Percentiles rank a stretch among this genome's conserved stretches.
These are phyloP conservation scores for Brachirus orientalis DNA, from an alignment of 2,113 vertebrate genomes.

Conservation along the genomic window DNA sequence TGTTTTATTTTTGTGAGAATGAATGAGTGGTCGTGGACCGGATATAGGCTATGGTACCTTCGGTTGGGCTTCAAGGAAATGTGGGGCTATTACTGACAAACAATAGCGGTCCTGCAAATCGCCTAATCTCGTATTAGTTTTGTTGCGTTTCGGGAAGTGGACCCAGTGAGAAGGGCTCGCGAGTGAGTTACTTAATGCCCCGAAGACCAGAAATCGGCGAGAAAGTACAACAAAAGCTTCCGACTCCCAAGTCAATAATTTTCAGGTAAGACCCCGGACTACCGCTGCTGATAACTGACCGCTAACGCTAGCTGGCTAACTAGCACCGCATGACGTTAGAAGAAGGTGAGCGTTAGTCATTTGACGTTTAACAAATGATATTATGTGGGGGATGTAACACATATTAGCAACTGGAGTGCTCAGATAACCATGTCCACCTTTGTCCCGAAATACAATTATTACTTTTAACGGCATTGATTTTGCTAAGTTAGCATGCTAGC, in stretches of 20 bases:
- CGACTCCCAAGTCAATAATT: constrained; percentile 17
- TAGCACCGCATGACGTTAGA: constrained; percentile 49
- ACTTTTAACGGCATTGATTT: not conserved
- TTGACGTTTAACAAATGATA: not conserved
- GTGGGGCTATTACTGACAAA: constrained; percentile 69
- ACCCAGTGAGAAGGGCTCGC: not conserved
- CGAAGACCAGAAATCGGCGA: not conserved
- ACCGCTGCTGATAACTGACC: constrained; percentile 10
- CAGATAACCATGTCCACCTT: accelerated
- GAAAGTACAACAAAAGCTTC: not conserved
- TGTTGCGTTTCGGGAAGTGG: constrained; percentile 21
- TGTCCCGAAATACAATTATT: accelerated
- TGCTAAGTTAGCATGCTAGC: constrained; percentile 44
- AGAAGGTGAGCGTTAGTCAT: not conserved
- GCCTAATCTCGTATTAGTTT: constrained; percentile 30
- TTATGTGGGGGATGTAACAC: not conserved
- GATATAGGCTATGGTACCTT: constrained; percentile 61
- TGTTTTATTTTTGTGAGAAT: constrained; percentile 6
- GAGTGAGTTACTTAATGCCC: not conserved
- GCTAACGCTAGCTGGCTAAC: constrained; percentile 45
- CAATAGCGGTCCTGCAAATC: constrained; percentile 60
- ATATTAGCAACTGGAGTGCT: not conserved
- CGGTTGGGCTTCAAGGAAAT: constrained; percentile 62
- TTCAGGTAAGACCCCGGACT: constrained; percentile 61
- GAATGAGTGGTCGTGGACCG: constrained; percentile 57